Percentiles rank a stretch among this genome's conserved stretches.
phyloP scores from a whole-genome alignment of 2,113 vertebrate species.

The Tympanuchus pallidicinctus region DNA sequence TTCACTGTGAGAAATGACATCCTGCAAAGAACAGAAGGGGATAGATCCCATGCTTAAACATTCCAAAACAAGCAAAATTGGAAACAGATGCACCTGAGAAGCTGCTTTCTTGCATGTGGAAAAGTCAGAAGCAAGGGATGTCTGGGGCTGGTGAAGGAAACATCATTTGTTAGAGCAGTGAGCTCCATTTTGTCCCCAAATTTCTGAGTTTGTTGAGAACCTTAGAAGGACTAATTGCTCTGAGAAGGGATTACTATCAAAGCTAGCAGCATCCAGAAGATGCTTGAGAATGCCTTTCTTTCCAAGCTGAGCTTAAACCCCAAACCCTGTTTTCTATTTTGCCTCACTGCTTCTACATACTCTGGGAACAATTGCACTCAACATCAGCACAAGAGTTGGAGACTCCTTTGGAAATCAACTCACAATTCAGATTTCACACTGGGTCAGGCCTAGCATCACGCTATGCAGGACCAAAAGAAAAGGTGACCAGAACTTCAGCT shows the following conservation, averaged over 20 bases:
- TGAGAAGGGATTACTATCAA: neutral
- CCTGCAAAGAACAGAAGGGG: slow-evolving; percentile 75
- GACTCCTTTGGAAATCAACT: neutral
- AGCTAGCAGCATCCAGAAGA: neutral
- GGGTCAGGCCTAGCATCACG: too few relatives aligned
- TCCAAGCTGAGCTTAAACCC: neutral
- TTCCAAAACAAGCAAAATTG: neutral
- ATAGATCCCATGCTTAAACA: neutral
- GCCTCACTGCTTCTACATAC: neutral
- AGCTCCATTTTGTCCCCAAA: neutral
- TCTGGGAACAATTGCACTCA: neutral
- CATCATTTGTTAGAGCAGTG: neutral
- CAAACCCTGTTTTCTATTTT: neutral
- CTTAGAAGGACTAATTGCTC: neutral
- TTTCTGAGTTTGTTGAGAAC: neutral
- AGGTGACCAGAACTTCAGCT: too few relatives aligned
- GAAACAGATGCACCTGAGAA: neutral
- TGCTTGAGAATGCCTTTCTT: neutral
- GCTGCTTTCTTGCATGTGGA: accelerated
- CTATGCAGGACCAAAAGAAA: too few relatives aligned
- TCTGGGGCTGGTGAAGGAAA: neutral
- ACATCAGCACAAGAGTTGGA: neutral
- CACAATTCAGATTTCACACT: too few relatives aligned
- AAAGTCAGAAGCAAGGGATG: neutral
- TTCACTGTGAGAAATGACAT: slow-evolving; percentile 98